These are phyloP conservation scores for Enteromius viviparus DNA, from an alignment of 2,797 vertebrate genomes.

Conservation along the genomic window DNA sequence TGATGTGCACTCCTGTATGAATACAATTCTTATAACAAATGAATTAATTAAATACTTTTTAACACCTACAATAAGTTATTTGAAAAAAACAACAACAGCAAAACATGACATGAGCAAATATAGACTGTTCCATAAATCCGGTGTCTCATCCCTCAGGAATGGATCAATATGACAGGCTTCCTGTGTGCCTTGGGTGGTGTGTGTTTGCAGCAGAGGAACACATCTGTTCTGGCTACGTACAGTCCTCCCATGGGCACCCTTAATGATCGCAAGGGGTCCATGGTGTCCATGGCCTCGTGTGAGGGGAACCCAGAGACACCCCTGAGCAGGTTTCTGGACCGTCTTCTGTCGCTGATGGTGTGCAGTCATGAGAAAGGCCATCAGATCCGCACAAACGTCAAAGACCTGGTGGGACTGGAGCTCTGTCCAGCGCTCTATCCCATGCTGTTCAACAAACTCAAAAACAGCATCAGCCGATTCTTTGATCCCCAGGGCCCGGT, in stretches of 20 bases:
- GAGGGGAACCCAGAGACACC: constrained; percentile 87
- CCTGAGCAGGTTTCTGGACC: constrained; percentile 91
- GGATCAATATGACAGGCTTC: constrained; percentile 99
- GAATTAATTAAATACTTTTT: neutral
- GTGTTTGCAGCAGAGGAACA: constrained; percentile 92
- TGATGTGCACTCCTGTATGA: neutral
- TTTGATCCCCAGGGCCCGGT: constrained; percentile 97
- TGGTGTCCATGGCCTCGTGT: constrained; percentile 93
- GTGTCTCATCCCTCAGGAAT: constrained; percentile 80
- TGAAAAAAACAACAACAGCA: neutral
- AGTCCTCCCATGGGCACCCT: constrained; percentile 95
- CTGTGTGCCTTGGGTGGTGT: constrained; percentile 93
- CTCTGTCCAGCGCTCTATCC: constrained; percentile 93
- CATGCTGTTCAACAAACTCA: constrained; percentile 96
- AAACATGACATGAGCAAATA: neutral
- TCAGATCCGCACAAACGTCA: constrained; percentile 91
- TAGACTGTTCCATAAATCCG: neutral
- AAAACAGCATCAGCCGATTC: constrained; percentile 95
- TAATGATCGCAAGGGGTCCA: constrained; percentile 91
- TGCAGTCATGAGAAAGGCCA: constrained; percentile 94
- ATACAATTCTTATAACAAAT: neutral
- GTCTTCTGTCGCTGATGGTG: constrained; percentile 89
- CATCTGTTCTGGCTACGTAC: constrained; percentile 86
- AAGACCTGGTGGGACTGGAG: constrained; percentile 93
- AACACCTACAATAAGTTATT: neutral